These are phyloP conservation scores for Drosophila hamatofila DNA, from an alignment of 2,888 invertebrate species.

Conservation along the genomic window DNA sequence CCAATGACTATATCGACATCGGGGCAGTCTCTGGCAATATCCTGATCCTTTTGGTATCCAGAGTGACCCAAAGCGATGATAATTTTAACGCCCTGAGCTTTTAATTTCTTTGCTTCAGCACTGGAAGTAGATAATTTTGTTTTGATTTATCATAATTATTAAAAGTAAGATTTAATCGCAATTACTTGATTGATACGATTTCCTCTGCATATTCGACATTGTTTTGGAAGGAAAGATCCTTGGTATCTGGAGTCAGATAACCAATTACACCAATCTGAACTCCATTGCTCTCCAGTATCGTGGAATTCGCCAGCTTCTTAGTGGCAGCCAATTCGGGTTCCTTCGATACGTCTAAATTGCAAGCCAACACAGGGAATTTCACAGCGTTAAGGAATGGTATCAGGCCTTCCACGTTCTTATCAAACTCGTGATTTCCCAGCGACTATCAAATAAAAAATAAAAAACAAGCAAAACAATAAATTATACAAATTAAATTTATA, in stretches of 20 bases:
- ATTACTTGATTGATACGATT: conserved; percentile 88
- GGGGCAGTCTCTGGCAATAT: conserved; percentile 91
- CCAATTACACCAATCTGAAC: conserved; percentile 93
- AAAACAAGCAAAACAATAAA: background rate
- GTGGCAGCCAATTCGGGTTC: conserved; percentile 88
- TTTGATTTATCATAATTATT: background rate
- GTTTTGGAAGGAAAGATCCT: conserved; percentile 86
- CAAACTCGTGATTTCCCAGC: conserved; percentile 97
- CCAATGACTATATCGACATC: conserved; percentile 95
- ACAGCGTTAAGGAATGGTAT: conserved; percentile 90
- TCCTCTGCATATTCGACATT: conserved; percentile 89
- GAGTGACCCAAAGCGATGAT: conserved; percentile 96
- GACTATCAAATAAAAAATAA: conserved; percentile 87
- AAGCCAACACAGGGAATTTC: conserved; percentile 90
- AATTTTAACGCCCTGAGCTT: conserved; percentile 89
- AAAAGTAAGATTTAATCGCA: background rate
- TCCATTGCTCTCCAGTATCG: conserved; percentile 88
- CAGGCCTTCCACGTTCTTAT: conserved; percentile 91
- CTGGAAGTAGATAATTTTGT: conserved; percentile 51
- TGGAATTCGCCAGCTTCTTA: conserved; percentile 87
- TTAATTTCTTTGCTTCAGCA: conserved; percentile 89
- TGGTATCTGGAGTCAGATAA: conserved; percentile 93
- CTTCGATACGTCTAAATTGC: conserved; percentile 90
- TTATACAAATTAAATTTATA: background rate
- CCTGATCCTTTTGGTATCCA: conserved; percentile 91